Percentiles rank a stretch among this genome's conserved stretches.
Conservation (phyloP, 1,140 invertebrate genomes). For the Gryllus bimaculatus region DNA sequence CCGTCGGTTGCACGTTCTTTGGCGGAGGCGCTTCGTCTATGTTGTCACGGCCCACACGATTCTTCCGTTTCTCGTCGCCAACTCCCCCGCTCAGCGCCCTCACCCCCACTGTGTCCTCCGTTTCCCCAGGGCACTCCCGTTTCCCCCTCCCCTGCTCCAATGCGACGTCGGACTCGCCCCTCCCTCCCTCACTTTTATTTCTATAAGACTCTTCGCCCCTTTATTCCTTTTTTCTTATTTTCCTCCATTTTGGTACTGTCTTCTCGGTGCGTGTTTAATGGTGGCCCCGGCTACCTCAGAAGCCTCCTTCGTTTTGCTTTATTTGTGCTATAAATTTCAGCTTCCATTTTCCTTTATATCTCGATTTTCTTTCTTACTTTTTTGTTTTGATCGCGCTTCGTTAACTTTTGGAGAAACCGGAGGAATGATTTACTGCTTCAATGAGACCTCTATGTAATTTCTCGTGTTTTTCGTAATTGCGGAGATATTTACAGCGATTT, state of each 20-base stretch:
- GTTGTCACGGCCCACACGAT: no score
- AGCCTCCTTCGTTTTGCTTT: neutral
- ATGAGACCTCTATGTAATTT: neutral
- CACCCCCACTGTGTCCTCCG: no score
- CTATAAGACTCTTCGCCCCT: neutral
- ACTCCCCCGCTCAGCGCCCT: no score
- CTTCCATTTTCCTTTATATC: neutral
- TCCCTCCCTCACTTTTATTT: neutral
- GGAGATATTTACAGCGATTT: no score
- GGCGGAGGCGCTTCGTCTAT: no score
- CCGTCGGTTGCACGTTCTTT: no score
- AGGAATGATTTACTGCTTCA: neutral
- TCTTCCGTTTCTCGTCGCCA: no score
- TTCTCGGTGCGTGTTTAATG: neutral
- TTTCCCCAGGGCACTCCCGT: neutral
- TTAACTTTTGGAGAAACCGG: neutral
- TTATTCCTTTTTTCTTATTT: neutral
- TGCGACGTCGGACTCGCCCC: neutral
- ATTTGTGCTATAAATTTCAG: neutral
- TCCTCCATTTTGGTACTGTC: neutral
- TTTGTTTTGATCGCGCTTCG: neutral
- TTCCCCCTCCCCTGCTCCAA: neutral
- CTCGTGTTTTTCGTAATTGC: neutral
- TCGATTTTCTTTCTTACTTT: neutral
- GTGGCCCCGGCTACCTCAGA: neutral